Conservation (phyloP, 1,140 invertebrate genomes). For the Metopolophium dirhodum region DNA sequence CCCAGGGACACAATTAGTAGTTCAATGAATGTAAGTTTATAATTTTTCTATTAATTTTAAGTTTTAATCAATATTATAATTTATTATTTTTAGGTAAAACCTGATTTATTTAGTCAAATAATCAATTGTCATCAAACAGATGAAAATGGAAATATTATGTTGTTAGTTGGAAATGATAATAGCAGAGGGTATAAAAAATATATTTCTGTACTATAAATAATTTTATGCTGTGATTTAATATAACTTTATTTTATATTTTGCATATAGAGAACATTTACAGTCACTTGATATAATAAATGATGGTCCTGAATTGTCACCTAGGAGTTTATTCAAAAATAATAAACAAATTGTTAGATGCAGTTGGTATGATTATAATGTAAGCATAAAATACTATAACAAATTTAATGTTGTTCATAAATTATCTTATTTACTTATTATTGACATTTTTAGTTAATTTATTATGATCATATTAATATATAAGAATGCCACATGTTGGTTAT, state of each 20-base stretch:
- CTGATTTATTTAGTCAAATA: slow-evolving; percentile 72
- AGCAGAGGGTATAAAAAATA: slow-evolving; percentile 50
- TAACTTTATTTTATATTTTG: background rate
- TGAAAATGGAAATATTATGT: slow-evolving; percentile 64
- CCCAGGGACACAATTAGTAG: slow-evolving; percentile 67
- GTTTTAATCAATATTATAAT: slow-evolving; percentile 58
- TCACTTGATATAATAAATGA: slow-evolving; percentile 27
- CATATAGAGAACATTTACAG: slow-evolving; percentile 57
- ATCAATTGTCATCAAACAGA: slow-evolving; percentile 66
- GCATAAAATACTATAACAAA: background rate
- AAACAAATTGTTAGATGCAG: slow-evolving; percentile 60
- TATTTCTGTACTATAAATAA: background rate
- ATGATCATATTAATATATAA: too few relatives aligned
- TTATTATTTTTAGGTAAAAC: slow-evolving; percentile 34
- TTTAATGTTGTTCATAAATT: background rate
- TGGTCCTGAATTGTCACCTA: slow-evolving; percentile 40
- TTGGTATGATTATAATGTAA: slow-evolving; percentile 59
- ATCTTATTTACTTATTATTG: background rate
- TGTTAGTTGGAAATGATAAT: slow-evolving; percentile 63
- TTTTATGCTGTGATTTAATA: background rate
- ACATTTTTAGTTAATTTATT: background rate
- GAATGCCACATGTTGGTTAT: too few relatives aligned
- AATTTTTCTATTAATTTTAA: background rate
- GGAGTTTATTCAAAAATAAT: slow-evolving; percentile 58
- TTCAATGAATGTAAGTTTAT: slow-evolving; percentile 62